phyloP scores from a whole-genome alignment of 2,888 invertebrate species.

The Lasioglossum zephyrum region DNA sequence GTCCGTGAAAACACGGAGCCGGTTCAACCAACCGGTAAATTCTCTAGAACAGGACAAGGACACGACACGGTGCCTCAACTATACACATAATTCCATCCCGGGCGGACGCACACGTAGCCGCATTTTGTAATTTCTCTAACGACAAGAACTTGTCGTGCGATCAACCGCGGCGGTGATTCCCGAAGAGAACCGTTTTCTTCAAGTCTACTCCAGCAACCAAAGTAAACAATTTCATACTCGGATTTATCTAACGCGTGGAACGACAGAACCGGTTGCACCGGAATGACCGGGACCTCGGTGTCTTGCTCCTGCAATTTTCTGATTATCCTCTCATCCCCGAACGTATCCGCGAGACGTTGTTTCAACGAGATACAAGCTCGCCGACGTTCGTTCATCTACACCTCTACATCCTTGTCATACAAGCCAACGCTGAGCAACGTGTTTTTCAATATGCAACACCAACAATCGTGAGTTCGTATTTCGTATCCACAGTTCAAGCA shows the following conservation, averaged over 20 bases:
- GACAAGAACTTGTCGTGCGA: constrained; percentile 50
- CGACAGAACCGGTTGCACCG: constrained; percentile 30
- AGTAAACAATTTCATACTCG: constrained; percentile 54
- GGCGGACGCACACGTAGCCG: constrained; percentile 70
- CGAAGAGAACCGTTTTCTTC: constrained; percentile 25
- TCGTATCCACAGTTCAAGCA: constrained; percentile 27
- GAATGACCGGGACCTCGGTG: not conserved
- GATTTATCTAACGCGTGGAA: constrained; percentile 53
- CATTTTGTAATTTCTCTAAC: constrained; percentile 60
- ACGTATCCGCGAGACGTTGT: constrained; percentile 20
- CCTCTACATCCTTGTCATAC: not conserved
- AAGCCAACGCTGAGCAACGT: not conserved
- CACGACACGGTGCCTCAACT: constrained; percentile 17
- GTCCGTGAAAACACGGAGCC: not conserved
- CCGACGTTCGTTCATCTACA: constrained; percentile 32
- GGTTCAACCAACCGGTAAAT: constrained; percentile 22
- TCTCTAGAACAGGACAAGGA: constrained; percentile 38
- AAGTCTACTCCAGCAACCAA: constrained; percentile 53
- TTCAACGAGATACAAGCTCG: constrained; percentile 19
- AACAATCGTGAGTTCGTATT: not conserved
- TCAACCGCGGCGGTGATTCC: constrained; percentile 52
- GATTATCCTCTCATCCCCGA: not conserved
- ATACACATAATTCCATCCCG: constrained; percentile 61
- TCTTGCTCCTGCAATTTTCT: not conserved
- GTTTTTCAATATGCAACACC: not conserved